These are phyloP conservation scores for Falcaria lacertinaria DNA, from an alignment of 2,888 invertebrate species.

Conservation along the genomic window DNA sequence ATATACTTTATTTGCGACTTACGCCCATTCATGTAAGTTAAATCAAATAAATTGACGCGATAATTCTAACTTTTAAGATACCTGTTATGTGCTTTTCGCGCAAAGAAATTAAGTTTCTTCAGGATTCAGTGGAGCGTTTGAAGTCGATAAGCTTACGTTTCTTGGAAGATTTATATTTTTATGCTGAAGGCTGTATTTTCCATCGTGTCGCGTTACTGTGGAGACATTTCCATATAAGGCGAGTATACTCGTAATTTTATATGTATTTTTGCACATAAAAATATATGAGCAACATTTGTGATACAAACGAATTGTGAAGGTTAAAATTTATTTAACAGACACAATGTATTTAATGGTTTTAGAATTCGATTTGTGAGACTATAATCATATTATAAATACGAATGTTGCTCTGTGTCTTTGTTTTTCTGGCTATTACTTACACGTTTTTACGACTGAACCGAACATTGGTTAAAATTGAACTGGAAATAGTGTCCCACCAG, in stretches of 20 bases:
- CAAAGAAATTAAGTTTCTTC: constrained; percentile 23
- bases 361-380: too few relatives aligned
- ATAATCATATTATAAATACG: too few relatives aligned
- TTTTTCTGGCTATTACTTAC: too few relatives aligned
- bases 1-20: background rate
- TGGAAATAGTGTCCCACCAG: too few relatives aligned
- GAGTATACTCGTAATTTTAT: background rate
- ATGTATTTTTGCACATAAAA: background rate
- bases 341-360: background rate
- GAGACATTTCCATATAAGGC: background rate
- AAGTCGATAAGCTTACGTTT: constrained; percentile 25
- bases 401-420: too few relatives aligned
- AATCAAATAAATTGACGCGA: background rate
- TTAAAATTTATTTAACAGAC: background rate
- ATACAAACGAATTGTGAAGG: background rate
- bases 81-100: constrained; percentile 14
- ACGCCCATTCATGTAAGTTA: background rate
- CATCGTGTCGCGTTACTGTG: constrained; percentile 6
- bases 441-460: too few relatives aligned
- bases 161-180: constrained; percentile 24
- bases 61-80: background rate
- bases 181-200: constrained; percentile 11
- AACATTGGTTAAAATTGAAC: too few relatives aligned
- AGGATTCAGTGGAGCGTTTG: constrained; percentile 15
- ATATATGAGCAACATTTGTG: background rate